A percentile compares a stretch with the other conserved stretches of the same genome.
Conservation (phyloP, 2,797 vertebrate genomes). For the Clarias pachynema region DNA sequence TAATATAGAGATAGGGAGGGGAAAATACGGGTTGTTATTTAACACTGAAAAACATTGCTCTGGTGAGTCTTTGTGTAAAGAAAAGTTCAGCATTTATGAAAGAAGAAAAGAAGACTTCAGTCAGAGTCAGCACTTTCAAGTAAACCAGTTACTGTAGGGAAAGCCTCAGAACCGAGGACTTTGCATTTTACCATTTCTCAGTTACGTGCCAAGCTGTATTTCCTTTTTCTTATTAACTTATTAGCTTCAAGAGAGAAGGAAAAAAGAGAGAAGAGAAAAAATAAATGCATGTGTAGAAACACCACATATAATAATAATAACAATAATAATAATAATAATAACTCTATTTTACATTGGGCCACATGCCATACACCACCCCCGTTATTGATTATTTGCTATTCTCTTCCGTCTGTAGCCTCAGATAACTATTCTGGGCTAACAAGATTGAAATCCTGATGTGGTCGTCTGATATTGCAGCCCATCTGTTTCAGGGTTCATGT, state of each 20-base stretch:
- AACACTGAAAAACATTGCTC: neutral
- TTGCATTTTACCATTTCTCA: neutral
- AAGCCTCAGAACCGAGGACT: neutral
- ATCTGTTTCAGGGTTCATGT: neutral
- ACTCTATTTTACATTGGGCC: neutral
- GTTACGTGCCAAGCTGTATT: neutral
- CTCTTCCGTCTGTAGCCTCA: neutral
- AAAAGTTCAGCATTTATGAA: slow-evolving; percentile 5
- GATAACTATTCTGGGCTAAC: neutral
- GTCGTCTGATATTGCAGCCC: neutral
- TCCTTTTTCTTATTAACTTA: neutral
- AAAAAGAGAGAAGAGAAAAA: too few species aligned
- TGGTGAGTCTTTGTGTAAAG: neutral
- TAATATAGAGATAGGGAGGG: neutral
- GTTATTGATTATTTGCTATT: neutral
- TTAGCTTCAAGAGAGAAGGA: neutral
- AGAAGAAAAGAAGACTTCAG: neutral
- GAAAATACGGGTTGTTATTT: neutral
- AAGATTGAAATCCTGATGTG: neutral
- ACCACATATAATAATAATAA: neutral
- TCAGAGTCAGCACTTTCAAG: neutral
- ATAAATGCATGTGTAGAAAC: too few species aligned
- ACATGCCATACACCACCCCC: neutral
- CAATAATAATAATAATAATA: neutral
- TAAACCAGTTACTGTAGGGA: neutral